Evolutionary conservation across 1,140 invertebrate genomes (phyloP).

Genomic region (Philopotamus ludificatus): DNA sequence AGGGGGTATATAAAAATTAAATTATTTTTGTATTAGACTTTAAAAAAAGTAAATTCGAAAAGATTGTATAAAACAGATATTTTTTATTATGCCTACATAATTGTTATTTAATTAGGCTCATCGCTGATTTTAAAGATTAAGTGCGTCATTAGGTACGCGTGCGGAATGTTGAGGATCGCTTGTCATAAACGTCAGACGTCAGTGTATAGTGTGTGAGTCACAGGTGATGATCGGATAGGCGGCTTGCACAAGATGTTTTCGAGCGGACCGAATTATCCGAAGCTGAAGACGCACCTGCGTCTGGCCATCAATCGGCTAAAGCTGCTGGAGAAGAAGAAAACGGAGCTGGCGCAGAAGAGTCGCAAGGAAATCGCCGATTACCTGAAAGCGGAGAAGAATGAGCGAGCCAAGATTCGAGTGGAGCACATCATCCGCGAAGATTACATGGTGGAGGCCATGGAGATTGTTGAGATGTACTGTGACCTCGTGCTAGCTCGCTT

Average conservation of each 20-base stretch:
- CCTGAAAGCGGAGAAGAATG: constrained; percentile 84
- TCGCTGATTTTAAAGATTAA: no score
- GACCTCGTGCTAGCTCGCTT: constrained; percentile 96
- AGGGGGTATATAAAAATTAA: no score
- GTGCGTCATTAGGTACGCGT: no score
- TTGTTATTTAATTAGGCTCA: no score
- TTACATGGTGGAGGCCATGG: constrained; percentile 98
- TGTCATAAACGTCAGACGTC: no score
- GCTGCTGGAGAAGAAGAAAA: constrained; percentile 97
- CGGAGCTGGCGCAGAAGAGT: constrained; percentile 92
- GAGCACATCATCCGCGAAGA: constrained; percentile 99
- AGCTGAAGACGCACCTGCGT: constrained; percentile 94
- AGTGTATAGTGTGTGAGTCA: no score
- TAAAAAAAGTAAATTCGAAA: no score
- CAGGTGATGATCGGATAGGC: no score
- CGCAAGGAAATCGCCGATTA: constrained; percentile 98
- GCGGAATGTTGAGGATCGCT: no score
- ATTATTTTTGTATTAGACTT: no score
- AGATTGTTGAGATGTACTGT: constrained; percentile 99
- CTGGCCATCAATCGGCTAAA: constrained; percentile 92
- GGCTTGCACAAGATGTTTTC: constrained; percentile 78
- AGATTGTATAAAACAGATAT: no score
- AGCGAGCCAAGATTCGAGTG: constrained; percentile 93
- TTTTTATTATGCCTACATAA: no score
- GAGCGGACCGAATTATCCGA: constrained; percentile 85